Evolutionary conservation across 2,797 vertebrate genomes (phyloP).

Genomic region (Microctenopoma steveboyesi): DNA sequence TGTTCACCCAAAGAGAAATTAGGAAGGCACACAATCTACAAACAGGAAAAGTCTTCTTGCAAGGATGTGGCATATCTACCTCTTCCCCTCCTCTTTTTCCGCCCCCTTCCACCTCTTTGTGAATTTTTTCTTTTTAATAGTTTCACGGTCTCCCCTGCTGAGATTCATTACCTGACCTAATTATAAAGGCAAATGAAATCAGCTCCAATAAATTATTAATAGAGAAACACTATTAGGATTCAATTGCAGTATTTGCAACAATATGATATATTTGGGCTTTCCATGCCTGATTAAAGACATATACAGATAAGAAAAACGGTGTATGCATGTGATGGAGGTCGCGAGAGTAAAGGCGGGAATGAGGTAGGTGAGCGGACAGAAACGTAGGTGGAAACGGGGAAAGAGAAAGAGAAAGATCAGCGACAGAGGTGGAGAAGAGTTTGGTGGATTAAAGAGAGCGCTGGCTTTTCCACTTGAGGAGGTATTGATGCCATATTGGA

Average conservation of each 20-base stretch:
- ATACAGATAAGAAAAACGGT: conserved; percentile 64
- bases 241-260: conserved; percentile 81
- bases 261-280: conserved; percentile 84
- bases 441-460: conserved; percentile 53
- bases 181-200: conserved; percentile 96
- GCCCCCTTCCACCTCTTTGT: conserved; percentile 39
- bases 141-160: conserved; percentile 81
- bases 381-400: conserved; percentile 19
- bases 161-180: conserved; percentile 88
- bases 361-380: conserved; percentile 32
- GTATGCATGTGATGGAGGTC: conserved; percentile 34
- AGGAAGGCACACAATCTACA: conserved; percentile 77
- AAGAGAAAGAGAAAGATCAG: conserved; percentile 6
- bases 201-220: conserved; percentile 87
- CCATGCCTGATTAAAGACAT: conserved; percentile 81
- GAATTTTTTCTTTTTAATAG: conserved; percentile 61
- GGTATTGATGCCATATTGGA: conserved; percentile 72
- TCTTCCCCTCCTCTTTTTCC: conserved; percentile 10
- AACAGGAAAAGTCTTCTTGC: conserved; percentile 64
- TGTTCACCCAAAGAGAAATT: conserved; percentile 80
- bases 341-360: conserved; percentile 10
- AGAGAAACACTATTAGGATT: conserved; percentile 78
- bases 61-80: conserved; percentile 67
- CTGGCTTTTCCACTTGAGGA: conserved; percentile 69
- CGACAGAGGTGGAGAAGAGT: conserved; percentile 14